A percentile compares a stretch with the other conserved stretches of the same genome.
phyloP scores from a whole-genome alignment of 1,140 invertebrate genomes.

The Drepana arcuata region DNA sequence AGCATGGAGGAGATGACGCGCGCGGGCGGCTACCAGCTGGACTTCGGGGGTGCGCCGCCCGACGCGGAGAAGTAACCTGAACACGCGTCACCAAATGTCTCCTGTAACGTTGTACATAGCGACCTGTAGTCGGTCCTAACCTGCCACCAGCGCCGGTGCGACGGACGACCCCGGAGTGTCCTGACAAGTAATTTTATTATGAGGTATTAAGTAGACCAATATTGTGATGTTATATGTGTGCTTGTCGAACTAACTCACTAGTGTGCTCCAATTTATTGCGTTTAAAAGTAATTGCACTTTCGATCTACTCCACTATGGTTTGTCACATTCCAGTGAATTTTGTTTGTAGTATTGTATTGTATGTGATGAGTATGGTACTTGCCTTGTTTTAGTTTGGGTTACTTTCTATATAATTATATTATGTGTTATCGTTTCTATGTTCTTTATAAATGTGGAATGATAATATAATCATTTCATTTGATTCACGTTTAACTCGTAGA shows the following conservation, averaged over 20 bases:
- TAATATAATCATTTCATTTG: too few species aligned
- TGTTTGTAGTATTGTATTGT: constrained; percentile 2
- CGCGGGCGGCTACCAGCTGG: constrained; percentile 75
- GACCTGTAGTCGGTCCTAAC: constrained; percentile 10
- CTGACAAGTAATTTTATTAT: constrained; percentile 14
- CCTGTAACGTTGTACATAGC: constrained; percentile 19
- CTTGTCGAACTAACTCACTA: constrained; percentile 22
- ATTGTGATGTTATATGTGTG: constrained; percentile 18
- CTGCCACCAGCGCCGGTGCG: constrained; percentile 8
- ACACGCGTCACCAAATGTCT: constrained; percentile 19
- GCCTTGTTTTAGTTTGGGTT: too few species aligned
- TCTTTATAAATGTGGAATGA: too few species aligned
- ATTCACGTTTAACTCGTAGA: too few species aligned
- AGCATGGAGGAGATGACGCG: constrained; percentile 91
- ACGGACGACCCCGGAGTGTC: too few species aligned
- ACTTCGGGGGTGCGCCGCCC: constrained; percentile 71
- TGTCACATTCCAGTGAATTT: constrained; percentile 10
- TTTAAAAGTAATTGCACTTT: constrained; percentile 34
- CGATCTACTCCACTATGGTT: constrained; percentile 11
- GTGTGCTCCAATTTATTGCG: constrained; percentile 16
- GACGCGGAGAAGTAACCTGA: constrained; percentile 55
- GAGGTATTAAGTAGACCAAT: constrained; percentile 13
- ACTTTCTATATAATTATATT: too few species aligned
- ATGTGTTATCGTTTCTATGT: too few species aligned
- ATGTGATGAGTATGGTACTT: too few species aligned